Percentiles rank a stretch among this genome's conserved stretches.
These are phyloP conservation scores for Cettia cetti DNA, from an alignment of 2,113 vertebrate genomes.

Conservation along the genomic window DNA sequence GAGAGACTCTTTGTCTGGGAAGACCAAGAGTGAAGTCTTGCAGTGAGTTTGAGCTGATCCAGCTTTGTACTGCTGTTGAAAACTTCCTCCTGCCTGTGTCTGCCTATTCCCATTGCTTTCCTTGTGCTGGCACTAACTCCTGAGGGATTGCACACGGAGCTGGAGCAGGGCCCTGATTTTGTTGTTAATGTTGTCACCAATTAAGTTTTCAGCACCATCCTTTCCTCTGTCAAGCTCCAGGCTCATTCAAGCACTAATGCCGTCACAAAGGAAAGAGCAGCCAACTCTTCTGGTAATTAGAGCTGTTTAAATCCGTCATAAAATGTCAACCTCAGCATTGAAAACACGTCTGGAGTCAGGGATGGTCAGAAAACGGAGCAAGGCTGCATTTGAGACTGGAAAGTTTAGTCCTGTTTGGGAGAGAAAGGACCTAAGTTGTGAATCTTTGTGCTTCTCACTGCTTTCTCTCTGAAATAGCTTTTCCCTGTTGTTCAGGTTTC, in stretches of 20 bases:
- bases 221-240: not conserved
- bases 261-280: conserved; percentile 12
- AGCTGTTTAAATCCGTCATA: conserved; percentile 6
- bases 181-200: not conserved
- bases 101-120: not conserved
- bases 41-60: not conserved
- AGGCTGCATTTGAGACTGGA: not conserved
- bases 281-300: conserved; percentile 9
- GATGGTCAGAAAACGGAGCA: not conserved
- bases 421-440: not conserved
- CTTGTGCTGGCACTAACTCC: not conserved
- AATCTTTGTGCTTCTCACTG: not conserved
- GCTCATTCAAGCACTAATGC: not conserved
- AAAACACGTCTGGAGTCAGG: not conserved
- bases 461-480: not conserved
- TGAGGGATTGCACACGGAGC: not conserved
- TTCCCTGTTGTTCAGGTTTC: not conserved
- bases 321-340: not conserved
- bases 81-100: not conserved
- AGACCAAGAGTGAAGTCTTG: not conserved
- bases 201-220: conserved; percentile 54
- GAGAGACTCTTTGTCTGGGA: not conserved
- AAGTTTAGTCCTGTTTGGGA: not conserved
- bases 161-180: not conserved
- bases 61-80: not conserved